Conservation (phyloP, 2,113 vertebrate species). For the Trogon melanurus region DNA sequence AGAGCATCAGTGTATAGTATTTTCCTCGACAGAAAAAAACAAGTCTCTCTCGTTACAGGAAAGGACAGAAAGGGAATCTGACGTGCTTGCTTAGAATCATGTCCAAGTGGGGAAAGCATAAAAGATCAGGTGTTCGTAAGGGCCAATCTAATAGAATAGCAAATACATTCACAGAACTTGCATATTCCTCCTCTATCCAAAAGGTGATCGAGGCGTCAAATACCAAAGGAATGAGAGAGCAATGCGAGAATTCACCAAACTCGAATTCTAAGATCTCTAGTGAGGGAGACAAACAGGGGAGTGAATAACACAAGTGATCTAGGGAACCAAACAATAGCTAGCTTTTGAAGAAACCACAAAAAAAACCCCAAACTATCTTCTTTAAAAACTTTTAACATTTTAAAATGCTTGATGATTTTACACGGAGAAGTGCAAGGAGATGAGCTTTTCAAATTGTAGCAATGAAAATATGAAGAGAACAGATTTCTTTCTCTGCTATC, state of each 20-base stretch:
- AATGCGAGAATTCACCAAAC: neutral
- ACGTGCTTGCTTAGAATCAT: neutral
- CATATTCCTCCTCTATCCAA: neutral
- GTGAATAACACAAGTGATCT: accelerated
- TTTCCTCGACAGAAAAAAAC: neutral
- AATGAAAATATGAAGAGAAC: neutral
- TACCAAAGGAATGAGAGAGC: neutral
- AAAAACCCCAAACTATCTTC: neutral
- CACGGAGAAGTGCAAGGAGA: neutral
- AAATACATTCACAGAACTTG: neutral
- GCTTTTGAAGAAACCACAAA: neutral
- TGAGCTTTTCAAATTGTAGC: neutral
- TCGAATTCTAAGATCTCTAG: neutral
- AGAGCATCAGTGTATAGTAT: neutral
- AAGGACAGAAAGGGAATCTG: neutral
- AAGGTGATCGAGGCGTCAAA: neutral
- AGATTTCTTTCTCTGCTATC: neutral
- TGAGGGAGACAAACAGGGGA: neutral
- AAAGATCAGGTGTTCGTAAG: neutral
- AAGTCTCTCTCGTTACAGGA: neutral
- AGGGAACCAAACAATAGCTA: neutral
- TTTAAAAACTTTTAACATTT: slow-evolving; percentile 18
- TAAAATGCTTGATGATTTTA: neutral
- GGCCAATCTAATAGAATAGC: neutral
- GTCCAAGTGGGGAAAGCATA: neutral